Evolutionary conservation across 2,113 vertebrate species (phyloP).

Genomic region (Gymnogyps californianus): DNA sequence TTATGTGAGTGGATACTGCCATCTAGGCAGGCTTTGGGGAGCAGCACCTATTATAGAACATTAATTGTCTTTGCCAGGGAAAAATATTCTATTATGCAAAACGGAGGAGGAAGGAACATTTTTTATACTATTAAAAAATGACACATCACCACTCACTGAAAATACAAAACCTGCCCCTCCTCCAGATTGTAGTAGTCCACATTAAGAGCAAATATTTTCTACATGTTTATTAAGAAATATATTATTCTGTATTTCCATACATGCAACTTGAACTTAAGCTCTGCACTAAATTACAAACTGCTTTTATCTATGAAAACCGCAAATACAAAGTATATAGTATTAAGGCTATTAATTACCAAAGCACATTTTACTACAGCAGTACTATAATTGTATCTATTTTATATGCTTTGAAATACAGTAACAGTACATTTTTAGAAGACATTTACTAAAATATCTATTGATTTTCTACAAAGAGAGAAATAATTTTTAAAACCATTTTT

Average conservation of each 20-base stretch:
- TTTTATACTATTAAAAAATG: not conserved
- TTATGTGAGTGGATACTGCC: constrained; percentile 47
- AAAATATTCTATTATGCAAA: not conserved
- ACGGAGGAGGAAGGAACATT: not conserved
- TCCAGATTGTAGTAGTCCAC: not conserved
- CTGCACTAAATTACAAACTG: not conserved
- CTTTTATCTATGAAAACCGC: not conserved
- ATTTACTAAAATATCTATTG: not conserved
- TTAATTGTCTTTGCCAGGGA: not conserved
- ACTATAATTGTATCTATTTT: not conserved
- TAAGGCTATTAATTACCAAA: not conserved
- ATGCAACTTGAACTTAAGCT: not conserved
- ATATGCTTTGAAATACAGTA: not conserved
- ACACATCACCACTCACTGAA: not conserved
- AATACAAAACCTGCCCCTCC: not conserved
- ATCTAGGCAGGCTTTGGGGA: constrained; percentile 52
- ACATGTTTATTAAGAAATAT: not conserved
- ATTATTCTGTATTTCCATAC: not conserved
- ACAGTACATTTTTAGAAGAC: not conserved
- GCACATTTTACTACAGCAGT: not conserved
- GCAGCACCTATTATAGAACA: not conserved
- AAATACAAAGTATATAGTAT: not conserved
- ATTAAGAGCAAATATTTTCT: not conserved
- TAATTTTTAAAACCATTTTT: not conserved
- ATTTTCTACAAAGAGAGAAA: not conserved